phyloP scores from a whole-genome alignment of 30 jellyfish, hydroid and myxozoan species.

The Mastigias papua region DNA sequence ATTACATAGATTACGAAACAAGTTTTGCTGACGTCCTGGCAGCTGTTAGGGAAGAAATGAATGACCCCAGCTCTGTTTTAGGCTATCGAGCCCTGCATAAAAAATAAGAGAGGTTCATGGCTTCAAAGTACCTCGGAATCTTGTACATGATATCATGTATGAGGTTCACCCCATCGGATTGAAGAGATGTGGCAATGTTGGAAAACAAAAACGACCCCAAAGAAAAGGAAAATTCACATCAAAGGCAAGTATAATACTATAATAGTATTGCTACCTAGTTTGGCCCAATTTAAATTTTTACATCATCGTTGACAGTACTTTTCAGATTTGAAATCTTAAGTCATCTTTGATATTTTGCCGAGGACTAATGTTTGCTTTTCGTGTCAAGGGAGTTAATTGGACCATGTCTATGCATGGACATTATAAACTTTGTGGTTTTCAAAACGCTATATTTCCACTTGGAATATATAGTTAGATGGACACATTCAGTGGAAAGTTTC shows the following conservation, averaged over 20 bases:
- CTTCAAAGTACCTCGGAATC: slow-evolving; percentile 24
- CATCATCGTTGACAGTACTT: not conserved
- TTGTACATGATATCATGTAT: slow-evolving; percentile 45
- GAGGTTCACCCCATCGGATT: slow-evolving; percentile 35
- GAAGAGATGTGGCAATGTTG: not conserved
- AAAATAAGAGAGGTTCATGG: slow-evolving; percentile 39
- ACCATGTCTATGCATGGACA: too few species aligned
- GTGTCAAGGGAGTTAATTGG: too few species aligned
- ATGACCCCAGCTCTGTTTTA: slow-evolving; percentile 60
- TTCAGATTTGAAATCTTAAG: not conserved
- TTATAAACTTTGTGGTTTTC: too few species aligned
- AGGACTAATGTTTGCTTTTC: not conserved
- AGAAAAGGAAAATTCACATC: not conserved
- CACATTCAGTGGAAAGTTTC: too few species aligned
- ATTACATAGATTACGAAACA: slow-evolving; percentile 26
- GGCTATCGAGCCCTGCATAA: slow-evolving; percentile 71
- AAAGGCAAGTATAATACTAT: not conserved
- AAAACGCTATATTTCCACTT: too few species aligned
- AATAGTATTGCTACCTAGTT: not conserved
- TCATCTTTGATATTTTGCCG: not conserved
- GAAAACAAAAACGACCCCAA: not conserved
- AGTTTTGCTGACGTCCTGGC: slow-evolving; percentile 18
- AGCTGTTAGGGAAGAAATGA: slow-evolving; percentile 41
- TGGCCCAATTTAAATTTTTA: not conserved
- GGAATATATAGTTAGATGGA: too few species aligned